Base-by-base conservation (phyloP, 2,113 vertebrate genomes). In the Seriola rivoliana region DNA sequence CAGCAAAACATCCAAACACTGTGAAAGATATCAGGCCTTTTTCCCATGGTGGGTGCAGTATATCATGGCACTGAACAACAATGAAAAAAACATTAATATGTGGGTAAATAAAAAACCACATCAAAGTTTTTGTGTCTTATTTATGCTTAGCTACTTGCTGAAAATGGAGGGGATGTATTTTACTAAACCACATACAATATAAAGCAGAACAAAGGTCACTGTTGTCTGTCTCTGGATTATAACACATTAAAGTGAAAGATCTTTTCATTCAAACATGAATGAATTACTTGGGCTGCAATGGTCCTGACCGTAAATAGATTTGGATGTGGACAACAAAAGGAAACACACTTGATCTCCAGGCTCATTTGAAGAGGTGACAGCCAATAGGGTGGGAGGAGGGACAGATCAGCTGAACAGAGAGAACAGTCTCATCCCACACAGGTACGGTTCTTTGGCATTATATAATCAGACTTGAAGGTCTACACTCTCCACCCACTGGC, bases 181-280 rank as follows among this genome's bases (percentile, higher is more conserved):
- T 4, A 87, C 14, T 2, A 66, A 7, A 63, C 83, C 81, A 54
- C 71, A 19, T 81, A 66, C 84, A 9, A 71, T 48, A 84, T 80
- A 90, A 87, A 77, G 23, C 65, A 40, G 78, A 83, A 84, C 81
- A 93, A 91, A 91, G 89, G 89, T 90, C 89, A 92, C 0, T 9
- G 70, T 54, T 82, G 75, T 92, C 82, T 50, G 71, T 92, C 88
- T 87, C 21, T 17, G 75, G 32, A 73, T 62, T 7, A 59, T 0
- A 69, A 75, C 78, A 17, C 86, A 78, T 86, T 71, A 76, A 44
- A 65, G 64, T 84, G 81, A 91, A 75, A 88, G 84, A 86, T 91
- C 78, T 88, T 85, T 89, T 82, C 89, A 84, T 85, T 89, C 70
- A 57, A 84, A 86, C 71, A 32, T 29, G 81, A 72, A 85, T 74